Conservation (phyloP, 2,888 invertebrate species). For the Protodeltote pygarga region DNA sequence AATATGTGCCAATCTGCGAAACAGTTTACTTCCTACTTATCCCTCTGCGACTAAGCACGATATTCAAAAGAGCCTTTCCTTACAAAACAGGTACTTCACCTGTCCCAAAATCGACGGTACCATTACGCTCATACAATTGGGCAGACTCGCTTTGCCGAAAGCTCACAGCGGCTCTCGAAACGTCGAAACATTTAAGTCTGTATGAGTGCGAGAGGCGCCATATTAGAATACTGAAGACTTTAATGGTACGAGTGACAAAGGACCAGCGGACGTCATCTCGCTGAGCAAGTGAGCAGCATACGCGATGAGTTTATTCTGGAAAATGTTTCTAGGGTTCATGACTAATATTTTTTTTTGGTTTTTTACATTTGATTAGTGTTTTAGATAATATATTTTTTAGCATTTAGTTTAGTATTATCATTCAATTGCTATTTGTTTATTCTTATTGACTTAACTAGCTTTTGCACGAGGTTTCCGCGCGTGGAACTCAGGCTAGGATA, state of each 20-base stretch:
- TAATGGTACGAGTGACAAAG: conserved; percentile 30
- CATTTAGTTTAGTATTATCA: too few relatives aligned
- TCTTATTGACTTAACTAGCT: too few relatives aligned
- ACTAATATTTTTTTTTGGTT: background rate
- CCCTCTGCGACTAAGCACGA: too few relatives aligned
- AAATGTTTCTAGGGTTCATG: conserved; percentile 2
- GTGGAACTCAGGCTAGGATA: too few relatives aligned
- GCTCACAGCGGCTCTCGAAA: conserved; percentile 4
- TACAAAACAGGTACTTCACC: background rate
- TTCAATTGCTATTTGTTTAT: too few relatives aligned
- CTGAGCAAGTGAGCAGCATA: conserved; percentile 23
- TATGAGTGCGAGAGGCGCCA: conserved; percentile 6
- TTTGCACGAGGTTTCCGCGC: too few relatives aligned
- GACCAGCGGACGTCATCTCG: conserved; percentile 23
- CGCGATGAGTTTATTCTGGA: conserved; percentile 18
- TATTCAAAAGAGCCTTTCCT: background rate
- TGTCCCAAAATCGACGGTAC: background rate
- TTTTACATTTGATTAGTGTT: too few relatives aligned
- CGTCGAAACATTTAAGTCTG: conserved; percentile 21
- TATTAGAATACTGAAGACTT: conserved; percentile 20
- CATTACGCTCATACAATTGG: background rate
- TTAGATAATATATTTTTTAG: too few relatives aligned
- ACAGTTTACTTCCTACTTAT: too few relatives aligned
- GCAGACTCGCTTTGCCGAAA: background rate
- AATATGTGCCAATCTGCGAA: too few relatives aligned